Conservation (phyloP, 2,888 invertebrate genomes). For the Conops quadrifasciatus region DNA sequence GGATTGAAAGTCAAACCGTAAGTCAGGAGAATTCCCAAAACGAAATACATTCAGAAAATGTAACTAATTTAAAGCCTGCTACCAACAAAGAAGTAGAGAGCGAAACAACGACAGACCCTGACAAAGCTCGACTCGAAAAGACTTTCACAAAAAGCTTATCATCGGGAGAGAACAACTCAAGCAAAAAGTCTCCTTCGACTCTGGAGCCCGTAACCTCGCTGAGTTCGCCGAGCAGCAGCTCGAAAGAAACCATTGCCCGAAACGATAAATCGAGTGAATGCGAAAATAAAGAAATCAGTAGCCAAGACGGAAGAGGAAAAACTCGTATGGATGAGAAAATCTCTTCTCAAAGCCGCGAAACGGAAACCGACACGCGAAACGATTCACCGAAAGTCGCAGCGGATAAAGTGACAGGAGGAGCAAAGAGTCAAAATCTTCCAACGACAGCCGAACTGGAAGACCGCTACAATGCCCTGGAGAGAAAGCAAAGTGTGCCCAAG, state of each 20-base stretch:
- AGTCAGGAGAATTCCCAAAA: background rate
- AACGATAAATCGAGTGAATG: background rate
- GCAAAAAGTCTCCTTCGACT: too few species aligned
- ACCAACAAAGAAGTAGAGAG: background rate
- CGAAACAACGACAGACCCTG: background rate
- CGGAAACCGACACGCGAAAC: background rate
- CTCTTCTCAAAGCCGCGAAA: background rate
- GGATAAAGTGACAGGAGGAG: background rate
- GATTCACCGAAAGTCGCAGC: background rate
- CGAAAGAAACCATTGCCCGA: background rate
- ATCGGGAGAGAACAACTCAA: too few species aligned
- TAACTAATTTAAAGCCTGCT: background rate
- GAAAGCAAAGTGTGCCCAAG: conserved; percentile 48
- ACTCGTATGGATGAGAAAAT: background rate
- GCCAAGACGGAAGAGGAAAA: background rate
- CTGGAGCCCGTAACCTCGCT: conserved; percentile 23
- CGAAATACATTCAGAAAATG: background rate
- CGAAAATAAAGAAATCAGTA: background rate
- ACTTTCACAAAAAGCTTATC: background rate
- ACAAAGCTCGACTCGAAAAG: background rate
- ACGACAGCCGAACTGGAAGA: conserved; percentile 53
- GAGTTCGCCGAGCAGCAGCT: conserved; percentile 41
- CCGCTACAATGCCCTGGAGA: conserved; percentile 55
- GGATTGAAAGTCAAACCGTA: conserved; percentile 26
- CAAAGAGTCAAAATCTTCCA: conserved; percentile 28